Conservation (phyloP, 2,888 invertebrate genomes). For the Limnephilus auricula region DNA sequence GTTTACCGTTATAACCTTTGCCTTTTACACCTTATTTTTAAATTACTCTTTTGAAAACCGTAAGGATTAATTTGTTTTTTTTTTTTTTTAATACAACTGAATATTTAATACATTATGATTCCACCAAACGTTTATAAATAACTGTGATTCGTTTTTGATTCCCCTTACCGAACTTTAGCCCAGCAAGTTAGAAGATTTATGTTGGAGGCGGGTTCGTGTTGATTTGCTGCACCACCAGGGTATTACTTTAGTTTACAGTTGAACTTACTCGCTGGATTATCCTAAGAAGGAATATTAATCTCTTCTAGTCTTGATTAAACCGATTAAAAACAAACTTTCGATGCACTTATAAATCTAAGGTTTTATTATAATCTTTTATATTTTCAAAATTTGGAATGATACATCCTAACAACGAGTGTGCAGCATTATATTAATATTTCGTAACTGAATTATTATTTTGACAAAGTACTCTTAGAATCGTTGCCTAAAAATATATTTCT, state of each 20-base stretch:
- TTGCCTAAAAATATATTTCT: too few relatives aligned
- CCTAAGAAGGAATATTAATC: neutral
- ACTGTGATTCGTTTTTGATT: neutral
- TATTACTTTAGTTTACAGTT: neutral
- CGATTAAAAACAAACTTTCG: neutral
- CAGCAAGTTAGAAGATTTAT: neutral
- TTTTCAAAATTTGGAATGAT: too few relatives aligned
- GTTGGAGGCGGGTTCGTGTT: neutral
- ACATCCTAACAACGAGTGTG: too few relatives aligned
- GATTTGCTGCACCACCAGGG: neutral
- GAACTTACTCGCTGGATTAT: neutral
- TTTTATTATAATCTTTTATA: too few relatives aligned
- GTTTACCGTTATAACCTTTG: too few relatives aligned
- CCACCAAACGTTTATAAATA: neutral
- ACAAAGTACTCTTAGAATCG: too few relatives aligned
- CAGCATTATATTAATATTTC: too few relatives aligned
- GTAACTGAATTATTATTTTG: too few relatives aligned
- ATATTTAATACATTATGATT: neutral
- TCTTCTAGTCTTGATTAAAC: neutral
- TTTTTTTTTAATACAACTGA: too few relatives aligned
- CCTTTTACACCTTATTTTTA: too few relatives aligned
- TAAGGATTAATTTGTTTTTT: neutral
- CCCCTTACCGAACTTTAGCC: neutral
- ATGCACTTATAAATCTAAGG: neutral
- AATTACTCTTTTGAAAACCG: too few relatives aligned